Base-by-base conservation (phyloP, 2,113 vertebrate species). In the Pimephales promelas region DNA sequence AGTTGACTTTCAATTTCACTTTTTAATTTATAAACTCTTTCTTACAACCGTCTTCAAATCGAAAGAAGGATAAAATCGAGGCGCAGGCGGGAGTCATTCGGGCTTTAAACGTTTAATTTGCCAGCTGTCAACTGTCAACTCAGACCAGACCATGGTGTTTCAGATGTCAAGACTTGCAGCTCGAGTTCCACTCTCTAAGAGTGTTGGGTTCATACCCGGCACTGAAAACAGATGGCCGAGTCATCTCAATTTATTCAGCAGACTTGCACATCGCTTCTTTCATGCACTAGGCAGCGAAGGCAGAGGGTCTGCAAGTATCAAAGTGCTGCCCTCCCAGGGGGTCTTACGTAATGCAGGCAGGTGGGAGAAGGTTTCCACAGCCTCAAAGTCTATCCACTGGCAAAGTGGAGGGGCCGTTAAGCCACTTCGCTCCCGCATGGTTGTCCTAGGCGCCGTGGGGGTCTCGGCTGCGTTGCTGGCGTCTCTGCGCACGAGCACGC, bases 121-220 rank as follows among this genome's bases (percentile, higher is more conserved):
- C 36, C 74, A 79, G 72, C 54, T 16, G 45, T n/a, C 16, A 49
- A 28, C 54, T 16, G 45, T n/a, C 14, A 49, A n/a, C 31, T 40
- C 49, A n/a, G 47, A 54, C 59, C 47, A 26, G 34, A 49, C n/a
- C 79, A 95, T 94, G 94, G 91, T 90, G 72, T 86, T 89, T 86
- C 90, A 87, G 61, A 82, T 91, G 28, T 86, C 89, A 84, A 84
- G 85, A 84, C 75, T 91, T 16, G 56, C 89, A 71, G 84, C 89
- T 68, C 43, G 79, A 31, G 1, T 89, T 66, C 82, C 87, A 84
- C 49, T 57, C 16, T 28, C 54, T 45, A 74, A 70, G 20, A 43
- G 75, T 62, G 70, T 64, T 52, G 59, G 26, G 28, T 8, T 85
- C 16, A 68, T 18, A 6, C 40, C 13, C 26, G 43, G 13, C n/a